These are phyloP conservation scores for Pseudomyrmex cubaensis DNA, from an alignment of 1,140 invertebrate genomes.

Conservation along the genomic window DNA sequence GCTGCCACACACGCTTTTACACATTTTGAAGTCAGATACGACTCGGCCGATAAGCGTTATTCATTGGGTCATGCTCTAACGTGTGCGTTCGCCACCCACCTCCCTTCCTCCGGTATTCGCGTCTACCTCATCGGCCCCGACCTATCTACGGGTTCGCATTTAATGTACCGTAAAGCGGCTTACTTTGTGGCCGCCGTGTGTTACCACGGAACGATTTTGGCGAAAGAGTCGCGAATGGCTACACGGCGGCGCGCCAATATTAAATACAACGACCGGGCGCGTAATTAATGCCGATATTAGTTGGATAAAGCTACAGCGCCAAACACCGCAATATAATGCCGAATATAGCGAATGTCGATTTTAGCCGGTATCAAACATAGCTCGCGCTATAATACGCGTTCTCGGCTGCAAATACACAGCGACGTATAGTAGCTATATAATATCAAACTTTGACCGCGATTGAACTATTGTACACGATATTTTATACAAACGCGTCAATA, in stretches of 20 bases:
- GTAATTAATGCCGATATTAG: constrained; percentile 21
- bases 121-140: constrained; percentile 38
- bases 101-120: constrained; percentile 26
- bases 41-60: constrained; percentile 67
- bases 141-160: constrained; percentile 40
- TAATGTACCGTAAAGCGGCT: constrained; percentile 50
- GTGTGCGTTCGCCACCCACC: background rate
- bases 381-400: background rate
- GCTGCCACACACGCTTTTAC: constrained; percentile 48
- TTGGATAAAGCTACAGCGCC: background rate
- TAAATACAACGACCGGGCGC: constrained; percentile 19
- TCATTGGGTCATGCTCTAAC: constrained; percentile 64
- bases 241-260: background rate
- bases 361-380: constrained; percentile 18
- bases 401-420: no score
- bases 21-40: constrained; percentile 50
- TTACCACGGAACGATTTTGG: constrained; percentile 30
- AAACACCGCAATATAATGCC: background rate
- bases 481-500: background rate
- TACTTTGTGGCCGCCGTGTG: constrained; percentile 38
- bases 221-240: constrained; percentile 40
- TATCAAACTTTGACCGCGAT: background rate
- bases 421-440: constrained; percentile 1
- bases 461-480: background rate
- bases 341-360: constrained; percentile 12